Base-by-base conservation (phyloP, 2,797 vertebrate species). In the Knipowitschia caucasica region DNA sequence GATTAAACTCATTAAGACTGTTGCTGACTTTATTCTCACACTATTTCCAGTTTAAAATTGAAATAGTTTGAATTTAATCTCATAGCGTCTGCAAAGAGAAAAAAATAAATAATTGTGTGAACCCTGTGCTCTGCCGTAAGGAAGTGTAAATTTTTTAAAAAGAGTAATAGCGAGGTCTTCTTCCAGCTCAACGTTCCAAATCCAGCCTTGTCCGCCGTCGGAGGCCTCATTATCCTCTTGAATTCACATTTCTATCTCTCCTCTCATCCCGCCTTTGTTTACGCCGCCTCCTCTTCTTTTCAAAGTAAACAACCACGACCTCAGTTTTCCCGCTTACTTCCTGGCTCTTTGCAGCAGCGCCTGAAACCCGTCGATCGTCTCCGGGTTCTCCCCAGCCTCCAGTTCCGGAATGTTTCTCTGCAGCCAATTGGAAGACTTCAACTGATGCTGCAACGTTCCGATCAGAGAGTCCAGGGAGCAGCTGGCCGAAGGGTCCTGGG, bases 381-480 rank as follows among this genome's bases (percentile, higher is more conserved):
- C 85, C 4, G 90, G 91, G 39, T 92, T 90, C 65, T 92, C 91
- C 73, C 88, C 88, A 3, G 88, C 84, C 62, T 89, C 82, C 29
- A 83, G 83, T 62, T 91, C 86, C 0, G 89, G 91, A 54, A 88
- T 90, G 50, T 89, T 94, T 77, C 92, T 92, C 83, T 91, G 89
- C 34, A 93, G 79, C 93, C 92, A 96, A 84, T 94, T 86, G 0
- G 91, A 92, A 0, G 92, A 89, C 54, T 86, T 89, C 78, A 95
- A 94, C 77, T 96, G 93, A 27, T 93, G 87, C 63, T 90, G 88
- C 40, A 95, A 84, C 3, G 92, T 89, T 46, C 92, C 92, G 56
- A 96, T 94, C 52, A 95, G 90, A 36, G 91, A 83, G 51, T 89
- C 88, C 34, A 92, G 86, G 50, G 61, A 78, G 56, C 77, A 80